Percentiles rank a stretch among this genome's conserved stretches.
phyloP scores from a whole-genome alignment of 2,888 invertebrate genomes.

The Schizaphis graminum region DNA sequence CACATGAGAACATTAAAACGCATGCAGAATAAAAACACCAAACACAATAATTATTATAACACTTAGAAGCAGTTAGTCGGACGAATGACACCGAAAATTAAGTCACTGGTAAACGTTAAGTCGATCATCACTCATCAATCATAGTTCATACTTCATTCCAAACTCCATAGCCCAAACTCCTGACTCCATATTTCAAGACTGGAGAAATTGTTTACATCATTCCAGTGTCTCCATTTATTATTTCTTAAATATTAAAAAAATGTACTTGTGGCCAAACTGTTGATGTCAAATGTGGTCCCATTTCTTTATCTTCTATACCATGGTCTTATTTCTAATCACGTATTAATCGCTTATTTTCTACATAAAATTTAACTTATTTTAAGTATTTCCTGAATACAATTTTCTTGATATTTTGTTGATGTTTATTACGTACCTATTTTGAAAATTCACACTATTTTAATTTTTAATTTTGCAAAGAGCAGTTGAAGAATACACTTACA shows the following conservation, averaged over 20 bases:
- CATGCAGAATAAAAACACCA: neutral
- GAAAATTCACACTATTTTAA: neutral
- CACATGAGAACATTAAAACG: neutral
- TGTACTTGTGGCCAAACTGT: slow-evolving; percentile 38
- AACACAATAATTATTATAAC: neutral
- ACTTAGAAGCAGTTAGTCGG: neutral
- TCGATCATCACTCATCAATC: neutral
- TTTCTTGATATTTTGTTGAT: neutral
- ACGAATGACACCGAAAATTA: neutral
- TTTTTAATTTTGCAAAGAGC: neutral
- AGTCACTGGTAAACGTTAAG: neutral
- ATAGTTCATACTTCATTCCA: neutral
- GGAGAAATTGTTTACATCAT: slow-evolving; percentile 47
- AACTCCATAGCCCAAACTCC: neutral
- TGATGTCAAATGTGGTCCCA: neutral
- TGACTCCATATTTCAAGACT: neutral
- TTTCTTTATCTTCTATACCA: neutral
- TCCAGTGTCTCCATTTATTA: neutral
- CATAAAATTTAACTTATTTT: slow-evolving; percentile 29
- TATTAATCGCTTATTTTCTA: neutral
- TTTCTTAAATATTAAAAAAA: slow-evolving; percentile 7
- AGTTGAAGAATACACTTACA: neutral
- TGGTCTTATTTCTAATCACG: slow-evolving; percentile 28
- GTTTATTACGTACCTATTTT: neutral
- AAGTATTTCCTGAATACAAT: neutral